Evolutionary conservation across 2,888 invertebrate genomes (phyloP).

Genomic region (Pogonocherus hispidulus): DNA sequence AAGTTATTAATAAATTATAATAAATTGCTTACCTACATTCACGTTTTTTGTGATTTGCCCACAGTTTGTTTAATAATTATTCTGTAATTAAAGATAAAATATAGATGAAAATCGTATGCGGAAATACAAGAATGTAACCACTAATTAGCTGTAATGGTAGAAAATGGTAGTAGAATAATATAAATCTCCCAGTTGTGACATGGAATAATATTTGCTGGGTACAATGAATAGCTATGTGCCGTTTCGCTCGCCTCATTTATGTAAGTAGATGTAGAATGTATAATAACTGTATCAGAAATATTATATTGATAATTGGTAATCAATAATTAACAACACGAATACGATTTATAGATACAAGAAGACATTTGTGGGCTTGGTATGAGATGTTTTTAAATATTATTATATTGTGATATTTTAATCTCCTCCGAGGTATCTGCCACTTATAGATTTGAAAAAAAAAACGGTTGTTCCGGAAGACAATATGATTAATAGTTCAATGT

Average conservation of each 20-base stretch:
- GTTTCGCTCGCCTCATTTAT: conserved; percentile 8
- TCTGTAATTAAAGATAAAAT: conserved; percentile 43
- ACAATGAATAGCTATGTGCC: conserved; percentile 8
- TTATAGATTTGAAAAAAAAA: no score
- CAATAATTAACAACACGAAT: neutral
- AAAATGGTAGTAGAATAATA: conserved; percentile 36
- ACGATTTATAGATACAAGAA: neutral
- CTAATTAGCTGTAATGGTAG: conserved; percentile 43
- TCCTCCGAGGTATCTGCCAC: no score
- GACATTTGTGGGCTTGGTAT: neutral
- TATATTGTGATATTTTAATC: no score
- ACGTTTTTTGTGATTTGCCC: conserved; percentile 26
- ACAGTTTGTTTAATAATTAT: conserved; percentile 33
- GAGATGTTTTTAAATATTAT: neutral
- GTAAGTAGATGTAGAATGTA: neutral
- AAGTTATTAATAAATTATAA: conserved; percentile 35
- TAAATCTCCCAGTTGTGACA: conserved; percentile 45
- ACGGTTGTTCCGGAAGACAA: no score
- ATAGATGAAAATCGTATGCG: conserved; percentile 41
- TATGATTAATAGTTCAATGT: no score
- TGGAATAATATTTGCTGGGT: conserved; percentile 22
- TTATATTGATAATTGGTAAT: neutral
- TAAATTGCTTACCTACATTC: conserved; percentile 41
- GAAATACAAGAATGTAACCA: conserved; percentile 37
- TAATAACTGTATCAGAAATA: conserved; percentile 1